Conservation (phyloP, 2,888 invertebrate species). For the Glaucopsyche alexis region DNA sequence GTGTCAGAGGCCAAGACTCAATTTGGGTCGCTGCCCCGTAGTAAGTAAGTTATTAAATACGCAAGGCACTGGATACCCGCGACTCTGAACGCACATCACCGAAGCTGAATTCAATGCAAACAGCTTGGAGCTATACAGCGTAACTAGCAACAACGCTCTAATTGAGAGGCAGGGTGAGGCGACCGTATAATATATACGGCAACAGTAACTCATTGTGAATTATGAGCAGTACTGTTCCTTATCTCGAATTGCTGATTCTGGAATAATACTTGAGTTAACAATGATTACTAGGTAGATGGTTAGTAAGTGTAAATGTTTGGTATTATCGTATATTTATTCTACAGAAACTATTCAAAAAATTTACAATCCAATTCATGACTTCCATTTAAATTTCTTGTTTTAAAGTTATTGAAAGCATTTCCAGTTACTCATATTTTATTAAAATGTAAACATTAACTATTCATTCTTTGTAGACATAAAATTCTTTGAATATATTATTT, state of each 20-base stretch:
- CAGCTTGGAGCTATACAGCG: background rate
- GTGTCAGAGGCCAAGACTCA: too few relatives aligned
- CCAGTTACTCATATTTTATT: background rate
- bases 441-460: background rate
- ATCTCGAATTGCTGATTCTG: slow-evolving; percentile 22
- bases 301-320: background rate
- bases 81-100: background rate
- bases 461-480: background rate
- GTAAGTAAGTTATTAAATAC: too few relatives aligned
- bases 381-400: background rate
- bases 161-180: slow-evolving; percentile 12
- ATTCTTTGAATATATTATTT: background rate
- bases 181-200: slow-evolving; percentile 25
- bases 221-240: slow-evolving; percentile 23
- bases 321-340: background rate
- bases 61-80: background rate
- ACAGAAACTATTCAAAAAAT: background rate
- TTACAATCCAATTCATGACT: background rate
- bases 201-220: slow-evolving; percentile 21
- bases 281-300: background rate
- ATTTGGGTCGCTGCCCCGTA: too few relatives aligned
- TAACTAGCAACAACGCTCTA: slow-evolving; percentile 13
- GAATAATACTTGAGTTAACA: slow-evolving; percentile 4
- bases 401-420: background rate
- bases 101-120: background rate